Conservation (phyloP, 2,888 invertebrate genomes). For the Chalcis sispes region DNA sequence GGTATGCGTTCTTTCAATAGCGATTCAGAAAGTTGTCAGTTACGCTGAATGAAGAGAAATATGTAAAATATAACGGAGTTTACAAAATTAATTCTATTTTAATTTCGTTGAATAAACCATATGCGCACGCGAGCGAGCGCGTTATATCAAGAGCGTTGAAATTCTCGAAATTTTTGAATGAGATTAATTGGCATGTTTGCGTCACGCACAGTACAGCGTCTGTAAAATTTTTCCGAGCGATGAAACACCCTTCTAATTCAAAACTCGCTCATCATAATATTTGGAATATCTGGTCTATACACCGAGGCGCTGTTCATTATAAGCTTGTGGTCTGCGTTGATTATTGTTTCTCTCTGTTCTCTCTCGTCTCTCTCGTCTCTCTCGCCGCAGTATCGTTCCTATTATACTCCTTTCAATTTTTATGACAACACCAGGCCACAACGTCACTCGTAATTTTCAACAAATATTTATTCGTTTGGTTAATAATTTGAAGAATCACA, state of each 20-base stretch:
- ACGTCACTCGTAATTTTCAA: slow-evolving; percentile 11
- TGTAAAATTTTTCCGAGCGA: slow-evolving; percentile 49
- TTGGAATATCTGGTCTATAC: slow-evolving; percentile 58
- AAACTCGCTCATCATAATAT: slow-evolving; percentile 63
- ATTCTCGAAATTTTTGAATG: slow-evolving; percentile 36
- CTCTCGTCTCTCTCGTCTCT: slow-evolving; percentile 29
- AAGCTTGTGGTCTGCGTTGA: slow-evolving; percentile 50
- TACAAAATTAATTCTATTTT: no score
- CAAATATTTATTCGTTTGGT: no score
- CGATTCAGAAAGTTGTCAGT: no score
- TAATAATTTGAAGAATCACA: no score
- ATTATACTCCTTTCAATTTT: slow-evolving; percentile 41
- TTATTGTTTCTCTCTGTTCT: slow-evolving; percentile 52
- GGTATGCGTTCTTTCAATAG: no score
- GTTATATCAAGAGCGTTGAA: slow-evolving; percentile 23
- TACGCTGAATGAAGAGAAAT: no score
- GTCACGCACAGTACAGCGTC: slow-evolving; percentile 46
- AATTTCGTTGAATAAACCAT: slow-evolving; percentile 21
- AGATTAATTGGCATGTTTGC: slow-evolving; percentile 49
- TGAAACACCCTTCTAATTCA: slow-evolving; percentile 38
- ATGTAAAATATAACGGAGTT: no score
- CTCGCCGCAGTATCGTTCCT: slow-evolving; percentile 11
- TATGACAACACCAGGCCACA: slow-evolving; percentile 19
- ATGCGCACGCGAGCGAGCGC: not conserved
- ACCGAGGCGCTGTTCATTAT: slow-evolving; percentile 25